Evolutionary conservation across 2,113 vertebrate species (phyloP), one percentile per base, ranked within the genome.

Genomic region (Notothenia rossii): DNA sequence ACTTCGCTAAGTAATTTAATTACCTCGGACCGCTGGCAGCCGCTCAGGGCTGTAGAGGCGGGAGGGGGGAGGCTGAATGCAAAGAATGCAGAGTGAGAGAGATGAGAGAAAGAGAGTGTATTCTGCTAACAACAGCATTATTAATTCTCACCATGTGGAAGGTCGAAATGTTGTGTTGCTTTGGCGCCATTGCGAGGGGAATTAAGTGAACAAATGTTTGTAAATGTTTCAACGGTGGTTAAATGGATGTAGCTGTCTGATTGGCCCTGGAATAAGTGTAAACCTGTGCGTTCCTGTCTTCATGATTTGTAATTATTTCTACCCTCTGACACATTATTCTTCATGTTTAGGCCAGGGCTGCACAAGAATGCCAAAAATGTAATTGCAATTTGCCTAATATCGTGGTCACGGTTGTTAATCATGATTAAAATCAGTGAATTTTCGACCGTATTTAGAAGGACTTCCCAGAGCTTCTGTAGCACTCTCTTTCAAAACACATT

Each of bases 1-100:
- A 96, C 95, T 96, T 96, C 95, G 93, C 94, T 93, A 94, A 91
- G 94, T 96, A 96, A 96, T 96, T 95, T 93, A 96, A 96, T 96
- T 96, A 96, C 86, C 87, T 88, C 18, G 93, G 92, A 93, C 92
- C 62, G 78, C 88, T 91, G 94, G 90, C 92, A 90, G 90, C 65
- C 88, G 55, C 79, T 86, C 81, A 2, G 68, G 81, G 86, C 79
- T 78, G 86, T 77, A 43, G 4, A 40, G 75, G 55, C 62, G 75
- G 79, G 61, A 55, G 51, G 77, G 69, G 60, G 36, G 64, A 77
- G 58, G 62, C 54, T 74, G 55, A 75, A 87, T 81, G 75, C 75
- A 89, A 75, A 82, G 70, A 88, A 81, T 84, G 72, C 78, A 78
- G 77, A 86, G n/a, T 9, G 33, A 64, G 85, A 59, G 70, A 73